phyloP scores from a whole-genome alignment of 92 coral and sea anemone species.

The Micromussa lordhowensis region DNA sequence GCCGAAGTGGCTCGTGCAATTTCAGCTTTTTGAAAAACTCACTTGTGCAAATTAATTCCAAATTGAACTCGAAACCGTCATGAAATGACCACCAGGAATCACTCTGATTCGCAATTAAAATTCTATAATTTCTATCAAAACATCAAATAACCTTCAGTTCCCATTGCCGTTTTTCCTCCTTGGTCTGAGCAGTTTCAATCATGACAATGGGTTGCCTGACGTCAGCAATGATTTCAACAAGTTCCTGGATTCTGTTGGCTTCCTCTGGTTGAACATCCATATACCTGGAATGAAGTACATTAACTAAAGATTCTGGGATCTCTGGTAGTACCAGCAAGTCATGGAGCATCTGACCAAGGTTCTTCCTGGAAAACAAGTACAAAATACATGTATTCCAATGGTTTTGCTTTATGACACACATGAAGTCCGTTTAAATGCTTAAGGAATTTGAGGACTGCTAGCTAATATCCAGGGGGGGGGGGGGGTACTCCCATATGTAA shows the following conservation, averaged over 20 bases:
- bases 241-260: conserved; percentile 80
- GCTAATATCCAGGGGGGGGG: too few relatives aligned
- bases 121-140: too few relatives aligned
- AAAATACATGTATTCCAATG: background rate
- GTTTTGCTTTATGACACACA: background rate
- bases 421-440: too few relatives aligned
- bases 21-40: too few relatives aligned
- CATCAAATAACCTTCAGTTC: conserved; percentile 79
- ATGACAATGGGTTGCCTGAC: conserved; percentile 89
- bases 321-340: conserved; percentile 79
- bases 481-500: too few relatives aligned
- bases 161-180: conserved; percentile 78
- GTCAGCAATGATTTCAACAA: conserved; percentile 95
- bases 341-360: conserved; percentile 81
- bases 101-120: too few relatives aligned
- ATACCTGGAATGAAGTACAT: conserved; percentile 79
- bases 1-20: too few relatives aligned
- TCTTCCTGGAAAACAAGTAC: conserved; percentile 68
- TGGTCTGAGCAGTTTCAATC: conserved; percentile 82
- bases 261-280: conserved; percentile 84
- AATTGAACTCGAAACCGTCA: too few relatives aligned
- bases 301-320: conserved; percentile 77
- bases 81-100: too few relatives aligned
- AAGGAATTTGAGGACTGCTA: too few relatives aligned
- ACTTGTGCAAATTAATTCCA: too few relatives aligned